Evolutionary conservation across 2,888 invertebrate species (phyloP).

Genomic region (Drosophila infuscata): DNA sequence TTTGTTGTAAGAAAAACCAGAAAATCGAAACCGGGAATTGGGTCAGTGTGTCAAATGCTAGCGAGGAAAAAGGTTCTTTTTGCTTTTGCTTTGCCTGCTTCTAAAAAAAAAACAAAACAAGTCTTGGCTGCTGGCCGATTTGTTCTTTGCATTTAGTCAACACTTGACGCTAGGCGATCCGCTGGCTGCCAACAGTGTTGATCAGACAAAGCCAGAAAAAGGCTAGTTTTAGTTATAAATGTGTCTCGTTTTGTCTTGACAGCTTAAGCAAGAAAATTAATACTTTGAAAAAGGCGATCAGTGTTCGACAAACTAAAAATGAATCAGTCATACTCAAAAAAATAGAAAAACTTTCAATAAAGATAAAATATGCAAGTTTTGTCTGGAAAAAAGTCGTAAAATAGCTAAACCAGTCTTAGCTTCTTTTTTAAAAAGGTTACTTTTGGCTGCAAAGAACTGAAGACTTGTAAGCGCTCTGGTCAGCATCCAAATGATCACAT

Average conservation of each 20-base stretch:
- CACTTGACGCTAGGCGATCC: conserved; percentile 63
- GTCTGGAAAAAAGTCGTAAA: neutral
- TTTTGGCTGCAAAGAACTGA: neutral
- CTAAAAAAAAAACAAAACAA: conserved; percentile 48
- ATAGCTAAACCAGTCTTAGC: neutral
- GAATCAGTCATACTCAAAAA: too few relatives aligned
- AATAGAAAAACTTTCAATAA: neutral
- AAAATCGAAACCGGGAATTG: conserved; percentile 83
- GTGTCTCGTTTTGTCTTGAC: neutral
- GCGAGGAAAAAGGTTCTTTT: conserved; percentile 48
- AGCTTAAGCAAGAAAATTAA: neutral
- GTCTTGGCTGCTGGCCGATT: conserved; percentile 57
- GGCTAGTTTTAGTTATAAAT: neutral
- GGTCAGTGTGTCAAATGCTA: conserved; percentile 80
- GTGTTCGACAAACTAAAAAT: too few relatives aligned
- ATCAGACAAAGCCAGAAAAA: neutral
- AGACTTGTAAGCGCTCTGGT: conserved; percentile 5
- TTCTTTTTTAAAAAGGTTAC: neutral
- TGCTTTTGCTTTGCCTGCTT: conserved; percentile 33
- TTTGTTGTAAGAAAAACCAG: conserved; percentile 76
- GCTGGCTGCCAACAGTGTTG: conserved; percentile 17
- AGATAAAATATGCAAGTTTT: neutral
- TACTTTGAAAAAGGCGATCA: too few relatives aligned
- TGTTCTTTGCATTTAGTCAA: conserved; percentile 59
- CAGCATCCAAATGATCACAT: conserved; percentile 47